A percentile compares a stretch with the other conserved stretches of the same genome.
Evolutionary conservation across 2,113 vertebrate genomes (phyloP).

Genomic region (Pongo pygmaeus): DNA sequence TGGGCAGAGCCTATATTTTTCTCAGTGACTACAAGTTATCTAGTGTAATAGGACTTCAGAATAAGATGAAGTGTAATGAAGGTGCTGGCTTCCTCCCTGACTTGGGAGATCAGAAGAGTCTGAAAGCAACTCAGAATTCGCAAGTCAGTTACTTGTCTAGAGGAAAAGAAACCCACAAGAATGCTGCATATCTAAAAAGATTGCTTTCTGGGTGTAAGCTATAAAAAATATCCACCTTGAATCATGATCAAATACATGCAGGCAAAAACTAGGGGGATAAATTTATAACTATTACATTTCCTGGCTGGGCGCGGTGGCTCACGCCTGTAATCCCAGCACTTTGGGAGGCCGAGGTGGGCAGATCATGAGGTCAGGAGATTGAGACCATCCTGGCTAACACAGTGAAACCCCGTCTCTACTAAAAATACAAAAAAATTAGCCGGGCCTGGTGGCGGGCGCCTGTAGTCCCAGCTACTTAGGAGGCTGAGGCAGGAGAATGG

Average conservation of each 20-base stretch:
- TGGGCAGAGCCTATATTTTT: not conserved
- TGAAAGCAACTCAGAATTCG: not conserved
- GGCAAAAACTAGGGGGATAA: not conserved
- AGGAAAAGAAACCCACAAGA: not conserved
- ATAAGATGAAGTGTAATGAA: not conserved
- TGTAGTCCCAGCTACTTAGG: too few relatives aligned
- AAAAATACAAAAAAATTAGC: too few relatives aligned
- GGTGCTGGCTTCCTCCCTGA: not conserved
- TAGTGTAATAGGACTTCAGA: not conserved
- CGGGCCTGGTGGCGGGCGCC: too few relatives aligned
- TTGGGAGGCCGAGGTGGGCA: too few relatives aligned
- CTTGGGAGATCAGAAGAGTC: not conserved
- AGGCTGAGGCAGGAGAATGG: too few relatives aligned
- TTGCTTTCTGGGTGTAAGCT: not conserved
- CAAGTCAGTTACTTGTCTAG: not conserved
- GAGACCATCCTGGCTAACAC: too few relatives aligned
- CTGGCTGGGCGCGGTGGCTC: too few relatives aligned
- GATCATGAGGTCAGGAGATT: too few relatives aligned
- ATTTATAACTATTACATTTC: not conserved
- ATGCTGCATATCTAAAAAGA: not conserved
- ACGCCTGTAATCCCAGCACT: too few relatives aligned
- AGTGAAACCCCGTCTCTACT: too few relatives aligned
- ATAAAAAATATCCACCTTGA: not conserved
- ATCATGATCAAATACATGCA: not conserved
- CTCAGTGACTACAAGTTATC: not conserved